Evolutionary conservation across 92 coral and sea anemone species (phyloP), one percentile per base, ranked within the genome.

Genomic region (Actinostola sp.): DNA sequence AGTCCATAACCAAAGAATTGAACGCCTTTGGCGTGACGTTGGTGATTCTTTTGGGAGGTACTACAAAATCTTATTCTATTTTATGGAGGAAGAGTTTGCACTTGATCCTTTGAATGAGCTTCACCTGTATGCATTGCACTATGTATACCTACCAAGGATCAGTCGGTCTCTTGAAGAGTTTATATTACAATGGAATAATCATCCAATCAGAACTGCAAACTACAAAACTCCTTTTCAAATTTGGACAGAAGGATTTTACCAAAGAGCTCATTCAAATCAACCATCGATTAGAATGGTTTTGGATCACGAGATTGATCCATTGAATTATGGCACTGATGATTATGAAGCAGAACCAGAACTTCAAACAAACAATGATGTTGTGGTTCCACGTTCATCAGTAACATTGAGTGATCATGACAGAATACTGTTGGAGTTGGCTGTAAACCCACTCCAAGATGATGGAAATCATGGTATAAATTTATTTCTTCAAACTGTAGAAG

Each of bases 321-420:
- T 67, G 68, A 84, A 83, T 53, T 83, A 67, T 75, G 83, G 83
- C 33, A 71, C 72, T 68, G 63, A 54, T 69, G 79, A 83, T 83
- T 36, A 77, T 69, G 83, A 79, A 43, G 77, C 88, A 76, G 58
- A 77, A 36, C 84, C 79, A 42, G 88, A 83, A 53, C 69, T 70
- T 45, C 79, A 77, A 66, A 83, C 78, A 38, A 63, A 76, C 53
- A 82, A 75, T 75, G 77, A 82, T 67, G 83, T 82, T 36, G 82
- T 45, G 67, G 78, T 76, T 39, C 83, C 88, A 25, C 81, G 88
- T 49, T 82, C 88, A 82, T n/a, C 88, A 76, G 63, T 77, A 77
- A 53, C 59, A 36, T 52, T 76, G 71, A 68, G 52, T 77, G 88
- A 83, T 67, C 44, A 39, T 77, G 84, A 83, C 52, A 51, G 50